phyloP scores from a whole-genome alignment of 2,888 invertebrate species.

The Spialia ferax region DNA sequence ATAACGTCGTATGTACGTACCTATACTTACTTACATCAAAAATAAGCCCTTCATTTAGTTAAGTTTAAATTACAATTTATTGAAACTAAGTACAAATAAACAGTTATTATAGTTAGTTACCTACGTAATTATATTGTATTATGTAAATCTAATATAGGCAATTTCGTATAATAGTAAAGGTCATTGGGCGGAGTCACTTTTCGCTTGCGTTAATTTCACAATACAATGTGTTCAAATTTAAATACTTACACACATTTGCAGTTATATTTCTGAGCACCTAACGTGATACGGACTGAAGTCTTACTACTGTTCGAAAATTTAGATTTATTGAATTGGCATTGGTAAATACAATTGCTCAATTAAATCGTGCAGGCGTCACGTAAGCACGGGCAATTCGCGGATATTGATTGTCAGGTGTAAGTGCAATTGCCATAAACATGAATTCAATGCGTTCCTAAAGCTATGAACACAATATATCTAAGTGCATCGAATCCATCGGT shows the following conservation, averaged over 20 bases:
- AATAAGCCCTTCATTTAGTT: too few species aligned
- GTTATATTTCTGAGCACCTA: not conserved
- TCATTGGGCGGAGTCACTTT: not conserved
- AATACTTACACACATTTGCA: not conserved
- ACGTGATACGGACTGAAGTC: not conserved
- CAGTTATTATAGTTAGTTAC: too few species aligned
- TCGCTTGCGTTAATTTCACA: not conserved
- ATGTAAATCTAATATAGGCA: conserved; percentile 5
- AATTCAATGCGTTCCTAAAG: conserved; percentile 7
- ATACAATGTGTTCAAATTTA: not conserved
- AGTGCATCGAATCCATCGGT: too few species aligned
- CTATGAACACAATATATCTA: conserved; percentile 13
- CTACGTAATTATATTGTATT: too few species aligned
- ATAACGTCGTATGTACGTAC: too few species aligned
- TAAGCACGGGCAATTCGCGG: conserved; percentile 15
- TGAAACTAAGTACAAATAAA: too few species aligned
- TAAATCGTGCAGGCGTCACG: conserved; percentile 10
- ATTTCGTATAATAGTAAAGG: conserved; percentile 1
- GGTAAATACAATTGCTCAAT: conserved; percentile 16
- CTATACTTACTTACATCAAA: too few species aligned
- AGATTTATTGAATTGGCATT: conserved; percentile 12
- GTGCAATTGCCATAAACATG: conserved; percentile 13
- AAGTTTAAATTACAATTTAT: too few species aligned
- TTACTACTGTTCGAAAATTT: not conserved
- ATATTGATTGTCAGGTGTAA: conserved; percentile 19